Conservation (phyloP, 1,140 invertebrate species). For the Pissodes strobi region DNA sequence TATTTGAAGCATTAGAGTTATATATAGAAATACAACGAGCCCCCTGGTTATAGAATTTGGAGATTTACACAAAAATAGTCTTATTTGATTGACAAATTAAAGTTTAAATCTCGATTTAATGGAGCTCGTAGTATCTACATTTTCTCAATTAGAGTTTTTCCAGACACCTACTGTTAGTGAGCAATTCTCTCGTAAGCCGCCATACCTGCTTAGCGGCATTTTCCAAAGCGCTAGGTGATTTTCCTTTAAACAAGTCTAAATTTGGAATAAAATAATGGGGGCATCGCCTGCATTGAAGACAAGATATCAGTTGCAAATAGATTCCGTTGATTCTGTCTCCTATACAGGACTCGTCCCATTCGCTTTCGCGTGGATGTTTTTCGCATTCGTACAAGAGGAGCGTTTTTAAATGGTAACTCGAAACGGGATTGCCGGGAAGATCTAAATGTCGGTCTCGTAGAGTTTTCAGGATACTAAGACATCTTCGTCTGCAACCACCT, state of each 20-base stretch:
- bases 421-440: conserved; percentile 84
- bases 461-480: conserved; percentile 87
- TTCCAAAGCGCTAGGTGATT: conserved; percentile 82
- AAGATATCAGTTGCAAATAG: conserved; percentile 92
- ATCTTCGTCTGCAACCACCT: conserved; percentile 76
- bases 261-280: conserved; percentile 91
- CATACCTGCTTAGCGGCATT: conserved; percentile 91
- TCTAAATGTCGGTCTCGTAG: conserved; percentile 88
- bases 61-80: too few species aligned
- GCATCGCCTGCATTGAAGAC: conserved; percentile 89
- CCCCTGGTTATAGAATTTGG: too few species aligned
- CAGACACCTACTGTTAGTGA: conserved; percentile 85
- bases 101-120: too few species aligned
- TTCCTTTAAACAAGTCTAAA: conserved; percentile 87
- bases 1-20: too few species aligned
- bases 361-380: conserved; percentile 87
- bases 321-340: conserved; percentile 94
- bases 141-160: conserved; percentile 73
- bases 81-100: not conserved
- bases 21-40: too few species aligned
- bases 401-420: conserved; percentile 87
- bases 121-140: too few species aligned
- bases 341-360: conserved; percentile 90
- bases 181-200: conserved; percentile 84
- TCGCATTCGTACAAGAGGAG: conserved; percentile 92